Conservation (phyloP, 2,797 vertebrate species). For the Gambelia wislizenii region DNA sequence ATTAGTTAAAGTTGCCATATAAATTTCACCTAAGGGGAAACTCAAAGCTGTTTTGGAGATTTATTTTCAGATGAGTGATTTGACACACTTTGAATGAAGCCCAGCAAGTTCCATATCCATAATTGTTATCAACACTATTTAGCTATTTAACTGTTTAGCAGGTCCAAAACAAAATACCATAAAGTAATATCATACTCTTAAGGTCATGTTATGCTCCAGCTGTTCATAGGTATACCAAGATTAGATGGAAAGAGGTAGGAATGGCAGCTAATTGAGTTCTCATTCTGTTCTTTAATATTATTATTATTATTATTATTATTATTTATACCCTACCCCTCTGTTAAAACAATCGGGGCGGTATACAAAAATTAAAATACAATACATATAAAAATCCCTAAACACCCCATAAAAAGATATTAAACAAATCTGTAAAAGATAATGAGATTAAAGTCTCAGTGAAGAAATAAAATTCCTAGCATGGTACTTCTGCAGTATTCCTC, state of each 20-base stretch:
- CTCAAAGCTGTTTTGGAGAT: background rate
- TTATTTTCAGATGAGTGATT: no score
- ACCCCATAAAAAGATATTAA: no score
- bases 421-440: background rate
- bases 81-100: background rate
- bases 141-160: background rate
- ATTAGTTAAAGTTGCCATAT: background rate
- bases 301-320: no score
- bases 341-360: no score
- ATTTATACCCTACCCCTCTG: no score
- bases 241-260: background rate
- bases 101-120: background rate
- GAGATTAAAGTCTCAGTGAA: background rate
- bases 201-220: background rate
- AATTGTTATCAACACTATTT: background rate
- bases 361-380: no score
- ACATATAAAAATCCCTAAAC: no score
- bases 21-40: background rate
- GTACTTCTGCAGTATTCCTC: constrained; percentile 14
- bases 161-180: background rate
- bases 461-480: background rate
- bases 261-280: background rate
- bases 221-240: background rate
- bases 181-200: background rate
- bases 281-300: background rate